Evolutionary conservation across 2,888 invertebrate species (phyloP).

Genomic region (Tenthredo scrophulariae): DNA sequence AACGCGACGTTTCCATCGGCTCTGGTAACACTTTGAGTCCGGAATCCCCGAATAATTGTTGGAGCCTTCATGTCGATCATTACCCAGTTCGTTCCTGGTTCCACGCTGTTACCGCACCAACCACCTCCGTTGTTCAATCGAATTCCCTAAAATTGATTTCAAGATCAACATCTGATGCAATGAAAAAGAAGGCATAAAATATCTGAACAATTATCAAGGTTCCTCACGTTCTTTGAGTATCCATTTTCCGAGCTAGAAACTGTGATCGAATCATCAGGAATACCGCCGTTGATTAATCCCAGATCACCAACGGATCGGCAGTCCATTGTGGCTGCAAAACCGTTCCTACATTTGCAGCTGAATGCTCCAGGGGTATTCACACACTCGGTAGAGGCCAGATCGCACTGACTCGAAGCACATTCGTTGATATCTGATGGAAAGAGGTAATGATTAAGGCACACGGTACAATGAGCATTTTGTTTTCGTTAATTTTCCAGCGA

Average conservation of each 20-base stretch:
- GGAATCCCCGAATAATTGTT: slow-evolving; percentile 92
- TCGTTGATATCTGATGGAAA: slow-evolving; percentile 88
- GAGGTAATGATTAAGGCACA: neutral
- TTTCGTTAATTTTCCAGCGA: neutral
- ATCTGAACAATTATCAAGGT: neutral
- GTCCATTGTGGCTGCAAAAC: slow-evolving; percentile 91
- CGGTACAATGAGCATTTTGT: neutral
- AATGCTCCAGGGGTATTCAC: slow-evolving; percentile 93
- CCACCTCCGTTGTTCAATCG: slow-evolving; percentile 91
- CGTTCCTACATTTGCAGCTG: slow-evolving; percentile 91
- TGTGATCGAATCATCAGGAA: slow-evolving; percentile 93
- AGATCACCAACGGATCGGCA: slow-evolving; percentile 95
- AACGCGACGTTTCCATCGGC: slow-evolving; percentile 92
- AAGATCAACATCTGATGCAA: neutral
- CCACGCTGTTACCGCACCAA: slow-evolving; percentile 94
- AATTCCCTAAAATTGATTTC: slow-evolving; percentile 82
- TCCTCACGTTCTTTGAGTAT: slow-evolving; percentile 88
- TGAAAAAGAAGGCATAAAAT: neutral
- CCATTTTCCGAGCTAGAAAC: slow-evolving; percentile 91
- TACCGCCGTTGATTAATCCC: slow-evolving; percentile 92
- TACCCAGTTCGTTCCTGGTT: slow-evolving; percentile 94
- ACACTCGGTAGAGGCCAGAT: slow-evolving; percentile 93
- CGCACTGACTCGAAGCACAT: slow-evolving; percentile 93
- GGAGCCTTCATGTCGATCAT: slow-evolving; percentile 93
- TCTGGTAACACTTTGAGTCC: slow-evolving; percentile 93